Percentiles rank a stretch among this genome's conserved stretches.
phyloP scores from a whole-genome alignment of 2,797 vertebrate genomes.

The Enteromius mattozi region DNA sequence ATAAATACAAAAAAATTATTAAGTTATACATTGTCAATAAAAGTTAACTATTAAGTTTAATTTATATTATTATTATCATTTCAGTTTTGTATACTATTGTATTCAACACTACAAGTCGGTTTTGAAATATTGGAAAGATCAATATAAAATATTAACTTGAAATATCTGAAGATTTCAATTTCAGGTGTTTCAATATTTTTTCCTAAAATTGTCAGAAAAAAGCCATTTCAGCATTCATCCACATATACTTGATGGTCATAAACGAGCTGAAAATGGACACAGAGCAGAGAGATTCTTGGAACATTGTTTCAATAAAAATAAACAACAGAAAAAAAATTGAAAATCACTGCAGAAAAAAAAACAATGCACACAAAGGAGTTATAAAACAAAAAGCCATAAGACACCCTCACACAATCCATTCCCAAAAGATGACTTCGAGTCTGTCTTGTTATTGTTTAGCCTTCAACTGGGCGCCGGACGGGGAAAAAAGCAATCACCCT shows the following conservation, averaged over 20 bases:
- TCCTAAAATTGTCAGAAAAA: not conserved
- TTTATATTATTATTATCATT: not conserved
- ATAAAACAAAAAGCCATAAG: slow-evolving; percentile 31
- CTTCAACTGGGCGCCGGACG: slow-evolving; percentile 57
- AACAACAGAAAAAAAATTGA: slow-evolving; percentile 8
- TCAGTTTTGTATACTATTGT: not conserved
- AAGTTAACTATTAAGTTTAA: not conserved
- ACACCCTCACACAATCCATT: slow-evolving; percentile 41
- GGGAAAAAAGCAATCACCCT: slow-evolving; percentile 71
- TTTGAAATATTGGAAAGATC: not conserved
- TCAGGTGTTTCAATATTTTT: not conserved
- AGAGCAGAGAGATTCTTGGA: not conserved
- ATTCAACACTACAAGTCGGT: not conserved
- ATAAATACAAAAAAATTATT: not conserved
- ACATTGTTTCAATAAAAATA: slow-evolving; percentile 19
- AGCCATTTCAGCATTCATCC: not conserved
- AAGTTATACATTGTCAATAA: not conserved
- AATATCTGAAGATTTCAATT: not conserved
- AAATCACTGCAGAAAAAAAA: not conserved
- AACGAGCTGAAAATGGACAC: slow-evolving; percentile 22
- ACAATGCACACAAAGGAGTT: slow-evolving; percentile 43
- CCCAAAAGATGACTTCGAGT: slow-evolving; percentile 54
- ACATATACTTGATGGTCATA: not conserved
- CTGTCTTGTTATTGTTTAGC: slow-evolving; percentile 62
- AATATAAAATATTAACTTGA: not conserved